phyloP scores from a whole-genome alignment of 2,797 vertebrate species.

The Aphelocoma californica region DNA sequence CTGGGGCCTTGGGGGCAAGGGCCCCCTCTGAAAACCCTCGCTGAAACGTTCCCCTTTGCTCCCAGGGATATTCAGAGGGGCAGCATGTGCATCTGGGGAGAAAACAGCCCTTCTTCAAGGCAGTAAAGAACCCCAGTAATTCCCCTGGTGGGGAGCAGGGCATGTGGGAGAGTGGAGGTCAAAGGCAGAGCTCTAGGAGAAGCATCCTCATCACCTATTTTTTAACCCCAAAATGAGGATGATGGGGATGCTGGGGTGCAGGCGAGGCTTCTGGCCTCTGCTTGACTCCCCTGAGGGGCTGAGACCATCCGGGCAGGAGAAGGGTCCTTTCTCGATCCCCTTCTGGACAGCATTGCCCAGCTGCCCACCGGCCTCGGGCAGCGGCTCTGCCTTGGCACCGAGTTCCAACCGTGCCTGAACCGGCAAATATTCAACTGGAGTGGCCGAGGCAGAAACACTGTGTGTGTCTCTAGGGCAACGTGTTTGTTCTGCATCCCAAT shows the following conservation, averaged over 20 bases:
- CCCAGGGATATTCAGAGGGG: background rate
- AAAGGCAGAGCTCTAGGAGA: background rate
- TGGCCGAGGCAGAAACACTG: background rate
- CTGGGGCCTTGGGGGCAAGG: background rate
- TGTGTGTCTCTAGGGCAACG: background rate
- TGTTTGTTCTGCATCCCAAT: constrained; percentile 4
- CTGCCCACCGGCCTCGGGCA: background rate
- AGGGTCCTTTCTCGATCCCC: background rate
- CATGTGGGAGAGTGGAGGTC: fast-evolving
- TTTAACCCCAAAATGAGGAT: background rate
- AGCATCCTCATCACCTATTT: background rate
- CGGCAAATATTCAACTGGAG: background rate
- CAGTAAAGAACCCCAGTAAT: background rate
- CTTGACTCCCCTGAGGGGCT: fast-evolving
- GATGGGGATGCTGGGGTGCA: background rate
- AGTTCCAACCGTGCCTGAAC: background rate
- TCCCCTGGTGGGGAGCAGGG: background rate
- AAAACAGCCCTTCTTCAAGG: background rate
- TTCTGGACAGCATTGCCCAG: background rate
- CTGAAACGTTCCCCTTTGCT: background rate
- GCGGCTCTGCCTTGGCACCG: background rate
- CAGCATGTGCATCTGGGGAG: fast-evolving
- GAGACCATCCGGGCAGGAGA: background rate
- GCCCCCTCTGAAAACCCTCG: background rate
- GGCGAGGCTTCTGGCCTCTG: background rate